Evolutionary conservation across 2,888 invertebrate genomes (phyloP).

Genomic region (Chloroclystis v-ata): DNA sequence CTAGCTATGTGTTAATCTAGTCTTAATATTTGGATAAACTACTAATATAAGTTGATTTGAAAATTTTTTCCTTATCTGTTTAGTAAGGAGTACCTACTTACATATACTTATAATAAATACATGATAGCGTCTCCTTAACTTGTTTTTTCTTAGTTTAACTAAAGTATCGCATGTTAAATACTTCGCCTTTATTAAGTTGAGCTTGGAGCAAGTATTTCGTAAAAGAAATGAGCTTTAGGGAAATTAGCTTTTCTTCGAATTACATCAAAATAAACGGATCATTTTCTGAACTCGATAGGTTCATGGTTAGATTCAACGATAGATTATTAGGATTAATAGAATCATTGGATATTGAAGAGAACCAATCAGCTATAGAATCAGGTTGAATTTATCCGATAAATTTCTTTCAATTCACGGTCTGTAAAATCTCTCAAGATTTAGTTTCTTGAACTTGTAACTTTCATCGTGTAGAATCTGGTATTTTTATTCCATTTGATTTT

Average conservation of each 20-base stretch:
- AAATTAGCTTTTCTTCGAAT: background rate
- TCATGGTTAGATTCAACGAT: conserved; percentile 10
- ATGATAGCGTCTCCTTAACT: too few species aligned
- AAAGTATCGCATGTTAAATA: too few species aligned
- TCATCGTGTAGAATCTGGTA: too few species aligned
- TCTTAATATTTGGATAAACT: too few species aligned
- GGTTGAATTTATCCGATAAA: conserved; percentile 8
- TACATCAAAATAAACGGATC: background rate
- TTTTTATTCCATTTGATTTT: too few species aligned
- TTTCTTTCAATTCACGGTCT: background rate
- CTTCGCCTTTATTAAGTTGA: background rate
- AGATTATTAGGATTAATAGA: conserved; percentile 11
- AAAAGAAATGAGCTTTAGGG: background rate
- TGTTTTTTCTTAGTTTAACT: too few species aligned
- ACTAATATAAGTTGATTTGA: too few species aligned
- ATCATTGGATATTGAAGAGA: conserved; percentile 12
- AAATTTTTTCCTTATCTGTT: too few species aligned
- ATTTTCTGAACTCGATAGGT: conserved; percentile 6
- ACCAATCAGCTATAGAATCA: conserved; percentile 15
- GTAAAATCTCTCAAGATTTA: background rate
- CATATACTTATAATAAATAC: too few species aligned
- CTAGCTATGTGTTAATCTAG: too few species aligned
- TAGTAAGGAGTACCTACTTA: too few species aligned
- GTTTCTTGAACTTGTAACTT: too few species aligned
- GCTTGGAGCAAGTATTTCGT: background rate